Evolutionary conservation across 1,140 invertebrate species (phyloP).

Genomic region (Bombus impatiens): DNA sequence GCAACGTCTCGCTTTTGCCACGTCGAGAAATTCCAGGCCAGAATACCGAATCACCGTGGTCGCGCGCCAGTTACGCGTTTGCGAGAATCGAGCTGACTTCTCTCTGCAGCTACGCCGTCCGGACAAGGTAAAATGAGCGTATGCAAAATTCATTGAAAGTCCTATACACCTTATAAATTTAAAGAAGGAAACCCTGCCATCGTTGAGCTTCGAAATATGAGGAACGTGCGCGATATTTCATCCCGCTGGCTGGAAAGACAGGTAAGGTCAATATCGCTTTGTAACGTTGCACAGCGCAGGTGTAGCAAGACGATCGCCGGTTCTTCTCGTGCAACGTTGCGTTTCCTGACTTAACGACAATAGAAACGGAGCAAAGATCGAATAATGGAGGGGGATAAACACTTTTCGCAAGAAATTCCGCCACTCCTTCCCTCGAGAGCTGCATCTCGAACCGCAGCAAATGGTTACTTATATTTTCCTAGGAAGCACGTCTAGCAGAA

Average conservation of each 20-base stretch:
- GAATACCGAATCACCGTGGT: constrained; percentile 13
- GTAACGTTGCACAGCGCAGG: background rate
- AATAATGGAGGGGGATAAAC: background rate
- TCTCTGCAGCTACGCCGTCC: background rate
- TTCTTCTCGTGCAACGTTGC: background rate
- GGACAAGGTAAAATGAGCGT: constrained; percentile 1
- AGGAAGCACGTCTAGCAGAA: constrained; percentile 57
- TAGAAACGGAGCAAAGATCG: constrained; percentile 7
- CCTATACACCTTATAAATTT: constrained; percentile 23
- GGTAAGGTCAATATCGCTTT: background rate
- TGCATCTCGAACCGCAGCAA: constrained; percentile 43
- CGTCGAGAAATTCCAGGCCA: background rate
- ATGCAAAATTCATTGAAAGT: constrained; percentile 29
- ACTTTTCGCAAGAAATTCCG: constrained; percentile 34
- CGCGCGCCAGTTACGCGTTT: background rate
- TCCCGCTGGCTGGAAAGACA: background rate
- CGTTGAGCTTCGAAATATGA: constrained; percentile 1
- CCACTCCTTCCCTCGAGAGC: constrained; percentile 9
- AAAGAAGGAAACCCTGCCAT: background rate
- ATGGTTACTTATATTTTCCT: constrained; percentile 63
- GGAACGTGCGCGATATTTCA: background rate
- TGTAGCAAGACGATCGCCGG: background rate
- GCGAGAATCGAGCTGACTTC: background rate
- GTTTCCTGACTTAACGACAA: background rate
- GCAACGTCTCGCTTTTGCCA: background rate